phyloP scores from a whole-genome alignment of 2,888 invertebrate genomes.

The Hedya salicella region DNA sequence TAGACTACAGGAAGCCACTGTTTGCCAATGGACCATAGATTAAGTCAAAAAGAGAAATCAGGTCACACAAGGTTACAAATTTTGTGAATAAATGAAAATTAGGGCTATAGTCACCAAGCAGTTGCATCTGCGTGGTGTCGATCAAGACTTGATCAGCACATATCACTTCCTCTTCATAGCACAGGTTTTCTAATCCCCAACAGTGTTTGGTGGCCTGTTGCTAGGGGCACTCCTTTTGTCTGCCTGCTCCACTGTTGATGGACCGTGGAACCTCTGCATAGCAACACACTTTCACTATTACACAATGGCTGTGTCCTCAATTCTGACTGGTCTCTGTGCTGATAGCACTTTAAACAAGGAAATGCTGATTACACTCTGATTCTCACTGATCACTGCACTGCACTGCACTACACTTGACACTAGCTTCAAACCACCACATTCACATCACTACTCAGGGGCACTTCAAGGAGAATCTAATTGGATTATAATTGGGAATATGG shows the following conservation, averaged over 20 bases:
- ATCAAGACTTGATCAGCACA: background rate
- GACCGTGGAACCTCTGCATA: conserved; percentile 46
- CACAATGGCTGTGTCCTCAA: conserved; percentile 52
- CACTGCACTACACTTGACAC: conserved; percentile 38
- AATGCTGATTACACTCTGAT: conserved; percentile 20
- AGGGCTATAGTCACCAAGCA: conserved; percentile 30
- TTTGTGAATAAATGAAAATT: conserved; percentile 7
- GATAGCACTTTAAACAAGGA: conserved; percentile 58
- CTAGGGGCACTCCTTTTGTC: conserved; percentile 42
- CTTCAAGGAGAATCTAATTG: background rate
- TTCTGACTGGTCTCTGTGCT: conserved; percentile 27
- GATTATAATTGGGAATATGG: conserved; percentile 11
- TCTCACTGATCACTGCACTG: conserved; percentile 24
- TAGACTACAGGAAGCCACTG: background rate
- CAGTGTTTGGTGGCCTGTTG: background rate
- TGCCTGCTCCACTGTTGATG: conserved; percentile 54
- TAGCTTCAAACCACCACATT: conserved; percentile 20
- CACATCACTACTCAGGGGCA: conserved; percentile 4
- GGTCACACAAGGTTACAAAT: conserved; percentile 11
- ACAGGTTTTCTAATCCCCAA: background rate
- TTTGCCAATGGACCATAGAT: background rate
- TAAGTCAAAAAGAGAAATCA: conserved; percentile 27
- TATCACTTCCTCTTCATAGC: conserved; percentile 1
- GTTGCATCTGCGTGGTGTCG: background rate
- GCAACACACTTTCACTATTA: conserved; percentile 62